Evolutionary conservation across 2,113 vertebrate species (phyloP), one percentile per base, ranked within the genome.

Genomic region (Chrysochloris asiatica): DNA sequence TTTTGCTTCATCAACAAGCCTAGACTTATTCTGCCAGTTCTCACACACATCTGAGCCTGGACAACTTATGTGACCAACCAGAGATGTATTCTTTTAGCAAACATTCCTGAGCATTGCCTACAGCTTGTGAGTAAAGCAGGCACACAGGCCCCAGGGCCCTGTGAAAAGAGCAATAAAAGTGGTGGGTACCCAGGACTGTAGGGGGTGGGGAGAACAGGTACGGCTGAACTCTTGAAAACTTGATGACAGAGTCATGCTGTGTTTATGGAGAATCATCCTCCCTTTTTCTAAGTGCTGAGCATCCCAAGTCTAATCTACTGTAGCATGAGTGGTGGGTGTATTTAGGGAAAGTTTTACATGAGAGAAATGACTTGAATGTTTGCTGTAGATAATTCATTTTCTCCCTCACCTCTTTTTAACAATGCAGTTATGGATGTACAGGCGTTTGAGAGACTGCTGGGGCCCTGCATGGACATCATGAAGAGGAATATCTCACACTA

Each of bases 391-490:
- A 87, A 89, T 71, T 75, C 59, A 67, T 83, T 79, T 28, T 95
- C 21, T 72, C 33, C 10, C 47, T 33, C 19, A 19, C n/a, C 69
- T 90, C 84, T 97, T 94, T 98, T 94, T 94, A 63, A 96, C 72
- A 83, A 93, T 96, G 79, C 96, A 99, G 99, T 99, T 96, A 99
- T 99, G 98, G 99, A 99, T 96, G 97, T 99, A 73, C 99, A 99
- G 97, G 99, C 99, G 0, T 99, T 99, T 89, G 99, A 99, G 98
- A 98, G 99, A 94, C 98, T 99, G 96, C 98, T 99, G 97, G 99
- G 99, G 92, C 99, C 99, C 95, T 99, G 99, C 98, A 99, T 99
- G 98, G 99, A 99, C 98, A 99, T 99, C 98, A 99, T 99, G 99
- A 99, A 99, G 98, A 99, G 99, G 96, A 99, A 99, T 98, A 99